phyloP scores from a whole-genome alignment of 2,113 vertebrate species.

The Peromyscus polionotus region DNA sequence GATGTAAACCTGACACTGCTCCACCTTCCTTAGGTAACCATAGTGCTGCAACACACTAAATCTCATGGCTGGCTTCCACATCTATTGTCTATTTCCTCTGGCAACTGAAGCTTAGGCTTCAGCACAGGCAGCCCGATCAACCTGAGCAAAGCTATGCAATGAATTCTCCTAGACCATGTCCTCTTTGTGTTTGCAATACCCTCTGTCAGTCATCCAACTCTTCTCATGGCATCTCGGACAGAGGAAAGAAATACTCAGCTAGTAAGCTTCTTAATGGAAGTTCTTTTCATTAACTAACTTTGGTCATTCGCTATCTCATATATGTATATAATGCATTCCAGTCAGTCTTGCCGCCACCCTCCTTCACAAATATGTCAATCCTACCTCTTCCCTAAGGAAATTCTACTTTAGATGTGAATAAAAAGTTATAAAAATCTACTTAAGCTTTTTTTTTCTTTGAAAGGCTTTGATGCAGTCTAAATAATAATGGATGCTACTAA shows the following conservation, averaged over 20 bases:
- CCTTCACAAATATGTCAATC: not conserved
- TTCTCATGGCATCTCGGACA: not conserved
- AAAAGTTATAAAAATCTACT: not conserved
- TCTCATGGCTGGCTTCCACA: not conserved
- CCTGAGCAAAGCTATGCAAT: not conserved
- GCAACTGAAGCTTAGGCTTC: not conserved
- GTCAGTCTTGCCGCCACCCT: not conserved
- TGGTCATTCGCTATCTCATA: not conserved
- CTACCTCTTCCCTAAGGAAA: not conserved
- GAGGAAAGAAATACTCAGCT: not conserved
- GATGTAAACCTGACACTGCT: not conserved
- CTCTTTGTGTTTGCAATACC: no score
- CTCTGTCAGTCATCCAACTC: not conserved
- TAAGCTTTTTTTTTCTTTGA: not conserved
- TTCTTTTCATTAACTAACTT: not conserved
- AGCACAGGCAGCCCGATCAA: not conserved
- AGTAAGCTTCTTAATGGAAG: not conserved
- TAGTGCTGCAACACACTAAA: not conserved
- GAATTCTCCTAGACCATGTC: not conserved
- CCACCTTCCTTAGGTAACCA: not conserved
- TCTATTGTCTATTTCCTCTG: not conserved
- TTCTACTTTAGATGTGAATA: not conserved
- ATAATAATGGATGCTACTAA: not conserved
- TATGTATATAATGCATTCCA: not conserved
- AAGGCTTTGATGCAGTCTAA: not conserved